Evolutionary conservation across 2,113 vertebrate genomes (phyloP), one percentile per base, ranked within the genome.

Genomic region (Macquaria ambigua): DNA sequence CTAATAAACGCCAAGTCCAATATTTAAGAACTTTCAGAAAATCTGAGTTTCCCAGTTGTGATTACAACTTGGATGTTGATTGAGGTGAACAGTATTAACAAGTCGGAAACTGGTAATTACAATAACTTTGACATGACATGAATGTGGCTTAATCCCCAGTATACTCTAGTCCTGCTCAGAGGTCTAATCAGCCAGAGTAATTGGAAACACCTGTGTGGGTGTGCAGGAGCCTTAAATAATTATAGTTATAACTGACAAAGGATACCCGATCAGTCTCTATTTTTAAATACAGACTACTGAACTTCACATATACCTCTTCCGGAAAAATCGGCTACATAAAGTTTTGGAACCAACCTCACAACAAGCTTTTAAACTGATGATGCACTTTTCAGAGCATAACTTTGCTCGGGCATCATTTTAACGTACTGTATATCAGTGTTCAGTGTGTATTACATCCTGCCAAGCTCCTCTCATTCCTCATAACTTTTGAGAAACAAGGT

Each of bases 401-500:
- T 67, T 56, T 67, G 9, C 50, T 67, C 28, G 23, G 5, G 55
- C 11, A 10, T 9, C 8, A 43, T 25, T 31, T 41, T 8, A 55
- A 41, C 15, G 23, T n/a, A 5, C 1, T 77, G 18, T 46, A 34
- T 34, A 46, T 31, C 18, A 34, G n/a, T 1, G 20, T 59, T 78
- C 48, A 58, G 53, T 15, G 4, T 21, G 12, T 34, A 34, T 20
- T 9, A 25, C 16, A 25, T 74, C 56, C 48, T 74, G 15, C 31
- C 39, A 50, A 64, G 63, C 4, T 4, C 34, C 11, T 67, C 15
- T 43, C 25, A 23, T 70, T 41, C 8, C n/a, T 72, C 37, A 37
- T 37, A 55, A 66, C 63, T n/a, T 78, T 52, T 41, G 28, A 23
- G 23, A 69, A 61, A 73, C 23, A 39, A 66, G 25, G 39, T 53